Base-by-base conservation (phyloP, 2,797 vertebrate species). In the Anguilla obscura region DNA sequence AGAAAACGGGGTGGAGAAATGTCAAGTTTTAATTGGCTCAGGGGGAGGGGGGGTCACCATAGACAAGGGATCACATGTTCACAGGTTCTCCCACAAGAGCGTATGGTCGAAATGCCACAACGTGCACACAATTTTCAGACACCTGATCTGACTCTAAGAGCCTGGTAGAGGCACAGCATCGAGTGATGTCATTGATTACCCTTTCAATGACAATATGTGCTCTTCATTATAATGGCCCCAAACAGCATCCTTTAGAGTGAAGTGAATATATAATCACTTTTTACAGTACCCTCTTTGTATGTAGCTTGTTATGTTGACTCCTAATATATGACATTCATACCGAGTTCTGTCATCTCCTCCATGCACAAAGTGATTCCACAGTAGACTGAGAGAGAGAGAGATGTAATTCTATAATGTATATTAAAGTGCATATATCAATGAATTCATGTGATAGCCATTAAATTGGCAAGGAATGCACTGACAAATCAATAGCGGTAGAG, bases 1-100 rank as follows among this genome's bases (percentile, higher is more conserved):
- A 93, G 45, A 79, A 88, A 90, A 87, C 21, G 87, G 84, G 79
- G 86, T 88, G 90, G 92, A 90, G 93, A 95, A 95, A 94, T 95
- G 92, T 95, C 93, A 95, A 89, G 82, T 91, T 93, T 95, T 95
- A 96, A 96, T 95, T 96, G 93, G 91, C 92, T 95, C 89, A 87
- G 89, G 89, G 93, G 89, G 88, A 36, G 36, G 24, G 85, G 40
- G 74, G 48, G 79, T 89, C 90, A 95, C 90, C 86, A 93, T 93
- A 95, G 90, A 88, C 87, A 90, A 88, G 85, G 90, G 91, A 87
- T 85, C 87, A 27, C 63, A 86, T 84, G 90, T 60, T 76, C 60
- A 45, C 71, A 90, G 87, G 89, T 84, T 71, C 82, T 87, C 71
- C 0, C 4, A 79, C 86, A 86, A 79, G 27, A 54, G 71, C 74